A percentile compares a stretch with the other conserved stretches of the same genome.
Evolutionary conservation across 2,888 invertebrate genomes (phyloP).

Genomic region (Diarsia mendica): DNA sequence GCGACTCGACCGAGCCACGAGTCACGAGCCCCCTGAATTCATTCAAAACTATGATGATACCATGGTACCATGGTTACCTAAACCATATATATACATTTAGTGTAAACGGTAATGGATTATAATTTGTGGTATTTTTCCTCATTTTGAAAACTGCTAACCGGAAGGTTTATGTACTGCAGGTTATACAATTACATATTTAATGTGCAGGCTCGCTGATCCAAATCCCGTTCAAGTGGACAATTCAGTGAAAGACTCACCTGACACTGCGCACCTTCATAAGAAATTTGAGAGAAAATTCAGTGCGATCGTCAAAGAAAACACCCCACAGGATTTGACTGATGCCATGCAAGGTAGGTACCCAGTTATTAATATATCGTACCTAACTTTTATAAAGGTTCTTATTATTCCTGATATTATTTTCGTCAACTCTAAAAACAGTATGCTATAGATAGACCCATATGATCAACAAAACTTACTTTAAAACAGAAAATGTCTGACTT

Average conservation of each 20-base stretch:
- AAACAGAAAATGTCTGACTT: too few relatives aligned
- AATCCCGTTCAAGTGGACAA: constrained; percentile 75
- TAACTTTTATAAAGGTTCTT: background rate
- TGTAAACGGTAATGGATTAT: background rate
- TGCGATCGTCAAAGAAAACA: constrained; percentile 72
- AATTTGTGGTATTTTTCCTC: background rate
- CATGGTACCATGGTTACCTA: too few relatives aligned
- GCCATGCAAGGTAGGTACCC: constrained; percentile 79
- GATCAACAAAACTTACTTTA: too few relatives aligned
- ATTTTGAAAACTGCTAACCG: background rate
- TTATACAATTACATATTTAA: background rate
- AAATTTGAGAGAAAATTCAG: constrained; percentile 83
- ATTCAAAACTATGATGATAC: too few relatives aligned
- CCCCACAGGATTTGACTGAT: constrained; percentile 74
- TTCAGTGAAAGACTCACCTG: constrained; percentile 78
- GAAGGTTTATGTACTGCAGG: background rate
- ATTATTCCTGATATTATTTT: background rate
- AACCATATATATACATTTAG: too few relatives aligned
- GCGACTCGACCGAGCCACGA: too few relatives aligned
- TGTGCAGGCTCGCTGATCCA: constrained; percentile 40
- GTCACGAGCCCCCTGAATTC: too few relatives aligned
- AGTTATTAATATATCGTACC: background rate
- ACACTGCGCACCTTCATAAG: constrained; percentile 81
- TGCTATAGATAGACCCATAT: too few relatives aligned
- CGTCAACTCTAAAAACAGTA: background rate